Percentiles rank a stretch among this genome's conserved stretches.
Conservation (phyloP, 2,113 vertebrate genomes). For the Tragelaphus buxtoni region DNA sequence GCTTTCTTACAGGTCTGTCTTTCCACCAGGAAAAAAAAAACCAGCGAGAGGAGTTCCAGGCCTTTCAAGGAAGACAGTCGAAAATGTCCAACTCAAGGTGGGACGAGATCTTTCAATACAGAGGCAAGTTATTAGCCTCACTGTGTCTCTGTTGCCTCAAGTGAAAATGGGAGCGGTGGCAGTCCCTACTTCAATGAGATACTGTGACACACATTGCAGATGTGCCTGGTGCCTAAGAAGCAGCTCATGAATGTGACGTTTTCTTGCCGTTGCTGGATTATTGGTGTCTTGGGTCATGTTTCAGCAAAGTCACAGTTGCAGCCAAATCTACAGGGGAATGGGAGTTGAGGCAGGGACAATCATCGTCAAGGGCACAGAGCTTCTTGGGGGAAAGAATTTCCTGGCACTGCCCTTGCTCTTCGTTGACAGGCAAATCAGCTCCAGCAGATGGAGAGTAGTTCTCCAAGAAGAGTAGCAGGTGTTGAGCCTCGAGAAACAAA, state of each 20-base stretch:
- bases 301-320: neutral
- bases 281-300: neutral
- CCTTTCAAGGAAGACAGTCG: neutral
- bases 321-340: too few relatives aligned
- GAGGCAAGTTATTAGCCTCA: neutral
- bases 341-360: neutral
- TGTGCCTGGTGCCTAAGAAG: too few relatives aligned
- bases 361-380: neutral
- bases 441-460: too few relatives aligned
- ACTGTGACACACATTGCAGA: rapidly evolving
- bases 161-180: neutral
- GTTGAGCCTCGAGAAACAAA: neutral
- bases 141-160: neutral
- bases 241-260: rapidly evolving
- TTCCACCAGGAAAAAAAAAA: neutral
- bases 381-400: neutral
- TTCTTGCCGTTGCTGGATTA: neutral
- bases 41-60: neutral
- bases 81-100: neutral
- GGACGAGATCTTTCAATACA: neutral
- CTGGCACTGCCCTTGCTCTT: neutral
- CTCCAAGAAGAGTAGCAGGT: neutral
- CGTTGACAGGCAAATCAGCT: neutral
- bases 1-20: neutral
- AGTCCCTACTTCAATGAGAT: neutral